Conservation (phyloP, 2,888 invertebrate genomes). For the Mythimna albipuncta region DNA sequence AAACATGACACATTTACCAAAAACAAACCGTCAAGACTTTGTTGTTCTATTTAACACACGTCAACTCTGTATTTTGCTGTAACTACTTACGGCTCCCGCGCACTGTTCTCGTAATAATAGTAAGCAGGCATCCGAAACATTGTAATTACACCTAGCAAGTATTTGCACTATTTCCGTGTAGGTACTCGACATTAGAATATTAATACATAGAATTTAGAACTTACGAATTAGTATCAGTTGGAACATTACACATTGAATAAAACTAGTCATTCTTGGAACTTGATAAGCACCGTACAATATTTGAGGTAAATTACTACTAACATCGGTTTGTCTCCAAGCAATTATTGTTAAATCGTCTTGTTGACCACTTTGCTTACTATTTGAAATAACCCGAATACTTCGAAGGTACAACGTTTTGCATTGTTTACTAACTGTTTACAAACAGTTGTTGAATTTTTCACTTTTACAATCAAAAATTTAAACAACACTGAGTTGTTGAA, state of each 20-base stretch:
- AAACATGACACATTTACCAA: too few species aligned
- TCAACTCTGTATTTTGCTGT: too few species aligned
- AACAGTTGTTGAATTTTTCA: background rate
- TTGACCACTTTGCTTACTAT: slow-evolving; percentile 35
- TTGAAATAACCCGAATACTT: slow-evolving; percentile 41
- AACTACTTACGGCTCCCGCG: too few species aligned
- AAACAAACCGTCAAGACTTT: too few species aligned
- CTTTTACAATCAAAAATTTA: background rate
- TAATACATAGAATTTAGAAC: slow-evolving; percentile 18
- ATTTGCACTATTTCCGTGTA: too few species aligned
- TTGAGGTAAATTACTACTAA: slow-evolving; percentile 12
- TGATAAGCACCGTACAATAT: background rate
- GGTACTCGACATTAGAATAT: too few species aligned
- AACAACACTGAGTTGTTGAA: background rate
- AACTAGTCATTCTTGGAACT: slow-evolving; percentile 21
- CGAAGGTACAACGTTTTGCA: slow-evolving; percentile 1
- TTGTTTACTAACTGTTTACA: slow-evolving; percentile 23
- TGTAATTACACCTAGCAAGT: too few species aligned
- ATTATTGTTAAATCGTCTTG: background rate
- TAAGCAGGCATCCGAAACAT: too few species aligned
- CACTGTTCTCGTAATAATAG: too few species aligned
- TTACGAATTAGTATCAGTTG: slow-evolving; percentile 29
- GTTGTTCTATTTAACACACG: too few species aligned
- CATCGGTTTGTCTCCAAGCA: background rate
- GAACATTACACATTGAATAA: slow-evolving; percentile 8